Base-by-base conservation (phyloP, 1,140 invertebrate genomes). In the Temnothorax longispinosus region DNA sequence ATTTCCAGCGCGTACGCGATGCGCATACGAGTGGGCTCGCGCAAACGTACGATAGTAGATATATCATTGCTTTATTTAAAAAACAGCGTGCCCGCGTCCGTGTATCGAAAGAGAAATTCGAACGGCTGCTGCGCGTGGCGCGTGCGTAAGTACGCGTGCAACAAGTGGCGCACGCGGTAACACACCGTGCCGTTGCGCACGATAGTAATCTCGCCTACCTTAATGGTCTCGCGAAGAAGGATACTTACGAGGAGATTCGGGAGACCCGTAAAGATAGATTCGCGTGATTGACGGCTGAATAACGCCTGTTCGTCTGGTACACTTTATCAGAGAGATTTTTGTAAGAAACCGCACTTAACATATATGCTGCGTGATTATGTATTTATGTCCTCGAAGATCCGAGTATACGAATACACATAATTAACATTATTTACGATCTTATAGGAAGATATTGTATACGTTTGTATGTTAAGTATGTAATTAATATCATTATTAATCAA, bases 91-190 rank as follows among this genome's bases (percentile, higher is more conserved):
- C 64, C n/a, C 52, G 15, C 44, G 62, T 65, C 44, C 38, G 38
- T 2, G 58, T 35, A 32, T 21, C 71, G 82, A 78, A 78, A 54
- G 82, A 85, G 82, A 85, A 85, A 85, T 21, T 85, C 47, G 50
- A 77, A 5, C 56, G 58, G 54, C 67, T 85, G 60, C 58, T 38
- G 74, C n/a, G 21, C 32, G 58, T 67, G 82, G 74, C 82, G 74
- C 82, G 74, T 85, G 82, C 82, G 74, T 56, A 54, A 65, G 47
- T 52, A 54, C 35, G 38, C 47, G 71, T 38, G 81, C 82, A 78
- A 76, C 82, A 85, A 78, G 58, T 78, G 74, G 82, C 82, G 82
- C 82, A 76, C 72, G 82, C 56, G 21, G 56, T 84, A 52, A 65
- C 38, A 81, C 50, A 27, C 80, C 80, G 80, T 84, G 80, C 44